Evolutionary conservation across 2,888 invertebrate species (phyloP).

Genomic region (Epistrophe grossulariae): DNA sequence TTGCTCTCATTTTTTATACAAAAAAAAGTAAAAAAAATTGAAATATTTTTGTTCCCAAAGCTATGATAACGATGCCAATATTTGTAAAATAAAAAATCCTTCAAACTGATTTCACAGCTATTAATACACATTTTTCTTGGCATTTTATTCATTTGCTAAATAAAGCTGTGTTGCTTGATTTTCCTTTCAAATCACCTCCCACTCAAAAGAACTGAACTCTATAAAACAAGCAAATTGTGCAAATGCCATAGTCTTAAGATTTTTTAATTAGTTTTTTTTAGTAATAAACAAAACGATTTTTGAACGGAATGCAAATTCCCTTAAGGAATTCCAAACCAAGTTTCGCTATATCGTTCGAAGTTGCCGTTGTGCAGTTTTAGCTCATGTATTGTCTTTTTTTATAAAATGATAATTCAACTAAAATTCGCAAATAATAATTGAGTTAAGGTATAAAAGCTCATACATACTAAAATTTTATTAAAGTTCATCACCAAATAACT

Average conservation of each 20-base stretch:
- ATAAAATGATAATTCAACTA: too few relatives aligned
- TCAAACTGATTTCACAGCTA: conserved; percentile 29
- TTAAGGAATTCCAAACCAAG: not conserved
- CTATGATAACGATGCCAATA: conserved; percentile 49
- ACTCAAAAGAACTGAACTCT: not conserved
- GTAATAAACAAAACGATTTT: conserved; percentile 34
- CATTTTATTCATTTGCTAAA: conserved; percentile 23
- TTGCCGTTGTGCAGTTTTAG: conserved; percentile 17
- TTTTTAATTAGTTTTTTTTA: not conserved
- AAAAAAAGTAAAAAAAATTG: not conserved
- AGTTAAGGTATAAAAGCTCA: too few relatives aligned
- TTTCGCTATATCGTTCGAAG: not conserved
- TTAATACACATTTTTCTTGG: conserved; percentile 37
- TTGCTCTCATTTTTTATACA: not conserved
- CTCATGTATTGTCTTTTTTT: too few relatives aligned
- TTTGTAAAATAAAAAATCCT: conserved; percentile 29
- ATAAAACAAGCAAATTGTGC: conserved; percentile 31
- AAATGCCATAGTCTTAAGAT: not conserved
- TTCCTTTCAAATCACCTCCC: conserved; percentile 8
- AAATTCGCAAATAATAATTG: too few relatives aligned
- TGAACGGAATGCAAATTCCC: conserved; percentile 21
- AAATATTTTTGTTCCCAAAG: not conserved
- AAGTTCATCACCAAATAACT: too few relatives aligned
- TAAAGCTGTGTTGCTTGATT: conserved; percentile 1
- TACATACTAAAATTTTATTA: too few relatives aligned